Evolutionary conservation across 2,797 vertebrate species (phyloP).

Genomic region (Sebastolobus altivelis): DNA sequence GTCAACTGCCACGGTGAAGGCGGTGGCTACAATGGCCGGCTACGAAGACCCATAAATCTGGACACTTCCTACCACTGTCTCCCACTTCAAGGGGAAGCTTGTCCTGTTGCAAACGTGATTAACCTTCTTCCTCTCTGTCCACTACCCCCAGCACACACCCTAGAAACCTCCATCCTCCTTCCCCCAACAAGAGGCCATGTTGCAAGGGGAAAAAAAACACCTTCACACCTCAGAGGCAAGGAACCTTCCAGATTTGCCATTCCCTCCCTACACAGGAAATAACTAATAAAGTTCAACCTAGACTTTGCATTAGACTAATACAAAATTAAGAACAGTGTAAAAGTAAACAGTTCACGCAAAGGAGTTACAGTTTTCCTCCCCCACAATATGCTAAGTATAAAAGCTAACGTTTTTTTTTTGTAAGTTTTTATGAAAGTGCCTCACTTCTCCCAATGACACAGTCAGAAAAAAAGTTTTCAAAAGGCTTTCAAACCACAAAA

Average conservation of each 20-base stretch:
- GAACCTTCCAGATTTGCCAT: slow-evolving; percentile 38
- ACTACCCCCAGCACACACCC: slow-evolving; percentile 52
- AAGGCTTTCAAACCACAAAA: slow-evolving; percentile 72
- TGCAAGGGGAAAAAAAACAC: slow-evolving; percentile 47
- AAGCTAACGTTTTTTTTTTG: slow-evolving; percentile 27
- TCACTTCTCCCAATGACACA: slow-evolving; percentile 61
- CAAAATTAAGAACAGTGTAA: slow-evolving; percentile 1
- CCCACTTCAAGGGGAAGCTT: slow-evolving; percentile 84
- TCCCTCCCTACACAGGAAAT: slow-evolving; percentile 49
- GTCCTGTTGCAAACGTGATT: slow-evolving; percentile 84
- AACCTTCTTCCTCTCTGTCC: slow-evolving; percentile 77
- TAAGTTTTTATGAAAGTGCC: slow-evolving; percentile 41
- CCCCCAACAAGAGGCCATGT: slow-evolving; percentile 49
- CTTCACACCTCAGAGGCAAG: slow-evolving; percentile 66
- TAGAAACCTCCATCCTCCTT: slow-evolving; percentile 29
- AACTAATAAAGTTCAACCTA: slow-evolving; percentile 33
- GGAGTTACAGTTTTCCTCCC: slow-evolving; percentile 23
- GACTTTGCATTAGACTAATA: slow-evolving; percentile 12
- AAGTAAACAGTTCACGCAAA: slow-evolving; percentile 25
- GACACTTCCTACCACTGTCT: slow-evolving; percentile 87
- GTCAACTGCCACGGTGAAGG: slow-evolving; percentile 80
- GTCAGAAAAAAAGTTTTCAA: slow-evolving; percentile 67
- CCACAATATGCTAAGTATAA: slow-evolving; percentile 35
- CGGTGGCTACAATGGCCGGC: slow-evolving; percentile 66
- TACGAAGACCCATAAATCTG: slow-evolving; percentile 84